phyloP scores from a whole-genome alignment of 2,888 invertebrate genomes.

The Synergus umbraculus region DNA sequence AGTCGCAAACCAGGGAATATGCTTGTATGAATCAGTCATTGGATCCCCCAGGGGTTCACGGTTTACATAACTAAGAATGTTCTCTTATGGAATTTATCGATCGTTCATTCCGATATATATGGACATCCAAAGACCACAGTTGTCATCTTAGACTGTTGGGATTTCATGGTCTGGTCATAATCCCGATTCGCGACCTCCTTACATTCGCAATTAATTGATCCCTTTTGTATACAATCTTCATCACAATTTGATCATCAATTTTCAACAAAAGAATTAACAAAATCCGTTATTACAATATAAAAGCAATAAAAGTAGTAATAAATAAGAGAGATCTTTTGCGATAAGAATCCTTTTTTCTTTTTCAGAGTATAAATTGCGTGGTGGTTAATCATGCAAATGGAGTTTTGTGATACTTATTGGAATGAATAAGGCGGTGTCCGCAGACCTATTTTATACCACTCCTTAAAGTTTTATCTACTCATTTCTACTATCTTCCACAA shows the following conservation, averaged over 20 bases:
- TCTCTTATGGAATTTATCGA: conserved; percentile 71
- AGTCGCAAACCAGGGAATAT: conserved; percentile 54
- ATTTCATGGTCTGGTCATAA: conserved; percentile 60
- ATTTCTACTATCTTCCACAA: conserved; percentile 4
- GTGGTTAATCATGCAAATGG: conserved; percentile 33
- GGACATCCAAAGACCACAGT: conserved; percentile 63
- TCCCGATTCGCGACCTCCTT: conserved; percentile 67
- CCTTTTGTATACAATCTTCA: conserved; percentile 39
- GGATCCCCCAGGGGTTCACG: conserved; percentile 57
- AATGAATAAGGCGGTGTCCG: conserved; percentile 35
- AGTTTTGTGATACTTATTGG: conserved; percentile 40
- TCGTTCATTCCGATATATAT: conserved; percentile 68
- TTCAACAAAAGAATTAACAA: neutral
- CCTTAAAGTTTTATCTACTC: conserved; percentile 31
- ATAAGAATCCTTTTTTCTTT: neutral
- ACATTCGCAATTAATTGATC: conserved; percentile 53
- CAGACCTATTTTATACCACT: conserved; percentile 33
- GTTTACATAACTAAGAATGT: conserved; percentile 67
- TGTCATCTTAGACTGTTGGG: conserved; percentile 56
- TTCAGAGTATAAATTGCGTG: conserved; percentile 20
- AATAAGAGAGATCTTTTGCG: neutral
- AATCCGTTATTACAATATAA: neutral
- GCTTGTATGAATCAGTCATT: conserved; percentile 56
- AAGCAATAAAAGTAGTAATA: neutral
- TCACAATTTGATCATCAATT: neutral